phyloP scores from a whole-genome alignment of 2,888 invertebrate species.

The Myopa testacea region DNA sequence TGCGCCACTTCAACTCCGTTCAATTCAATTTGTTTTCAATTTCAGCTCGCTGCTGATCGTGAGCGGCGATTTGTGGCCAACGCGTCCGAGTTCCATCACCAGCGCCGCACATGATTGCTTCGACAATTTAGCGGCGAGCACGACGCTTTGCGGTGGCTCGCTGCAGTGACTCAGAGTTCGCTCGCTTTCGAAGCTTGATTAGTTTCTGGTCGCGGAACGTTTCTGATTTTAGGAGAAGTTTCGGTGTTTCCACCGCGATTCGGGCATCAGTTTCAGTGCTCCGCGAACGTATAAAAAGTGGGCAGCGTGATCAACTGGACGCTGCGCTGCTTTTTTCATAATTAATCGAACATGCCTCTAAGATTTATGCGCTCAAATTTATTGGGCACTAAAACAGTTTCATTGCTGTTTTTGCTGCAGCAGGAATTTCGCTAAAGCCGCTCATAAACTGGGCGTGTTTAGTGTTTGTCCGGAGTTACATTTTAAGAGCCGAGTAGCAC shows the following conservation, averaged over 20 bases:
- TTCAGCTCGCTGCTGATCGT: constrained; percentile 43
- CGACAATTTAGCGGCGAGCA: constrained; percentile 21
- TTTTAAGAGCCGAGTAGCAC: too few species aligned
- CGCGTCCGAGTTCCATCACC: constrained; percentile 8
- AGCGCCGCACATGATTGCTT: constrained; percentile 8
- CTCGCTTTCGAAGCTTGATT: neutral
- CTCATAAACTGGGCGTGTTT: too few species aligned
- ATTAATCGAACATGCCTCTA: constrained; percentile 36
- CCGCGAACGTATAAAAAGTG: neutral
- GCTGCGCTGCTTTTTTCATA: constrained; percentile 27
- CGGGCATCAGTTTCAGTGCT: neutral
- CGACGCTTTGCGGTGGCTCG: constrained; percentile 12
- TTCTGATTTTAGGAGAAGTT: neutral
- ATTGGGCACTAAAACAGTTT: constrained; percentile 29
- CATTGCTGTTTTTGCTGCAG: neutral
- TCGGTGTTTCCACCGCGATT: neutral
- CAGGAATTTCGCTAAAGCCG: neutral
- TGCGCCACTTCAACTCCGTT: constrained; percentile 14
- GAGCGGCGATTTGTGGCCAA: constrained; percentile 36
- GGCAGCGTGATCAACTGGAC: neutral
- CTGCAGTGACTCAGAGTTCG: neutral
- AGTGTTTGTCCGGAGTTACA: too few species aligned
- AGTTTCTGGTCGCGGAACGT: neutral
- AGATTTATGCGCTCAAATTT: constrained; percentile 34
- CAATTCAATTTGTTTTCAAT: constrained; percentile 48